A percentile compares a stretch with the other conserved stretches of the same genome.
Conservation (phyloP, 2,113 vertebrate species). For the Pleuronectes platessa region DNA sequence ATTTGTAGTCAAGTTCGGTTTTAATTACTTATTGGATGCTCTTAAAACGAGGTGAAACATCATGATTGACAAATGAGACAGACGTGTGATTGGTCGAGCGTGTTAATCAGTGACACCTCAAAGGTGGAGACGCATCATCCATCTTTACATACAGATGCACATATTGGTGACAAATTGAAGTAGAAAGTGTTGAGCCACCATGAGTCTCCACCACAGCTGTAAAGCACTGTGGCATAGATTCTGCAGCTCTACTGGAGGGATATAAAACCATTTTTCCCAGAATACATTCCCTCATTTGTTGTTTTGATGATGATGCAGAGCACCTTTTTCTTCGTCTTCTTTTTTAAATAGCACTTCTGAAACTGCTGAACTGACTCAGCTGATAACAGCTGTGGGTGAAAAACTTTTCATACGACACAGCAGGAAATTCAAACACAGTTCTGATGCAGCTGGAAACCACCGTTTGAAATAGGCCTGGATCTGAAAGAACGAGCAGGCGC, state of each 20-base stretch:
- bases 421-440: not conserved
- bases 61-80: too few relatives aligned
- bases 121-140: not conserved
- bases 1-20: too few relatives aligned
- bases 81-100: too few relatives aligned
- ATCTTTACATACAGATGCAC: not conserved
- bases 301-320: not conserved
- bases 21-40: too few relatives aligned
- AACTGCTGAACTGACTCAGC: not conserved
- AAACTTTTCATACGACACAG: not conserved
- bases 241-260: not conserved
- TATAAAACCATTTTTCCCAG: not conserved
- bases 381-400: not conserved
- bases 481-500: not conserved
- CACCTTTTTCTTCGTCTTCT: not conserved
- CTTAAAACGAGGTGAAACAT: too few relatives aligned
- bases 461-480: not conserved
- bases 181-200: not conserved
- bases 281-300: not conserved
- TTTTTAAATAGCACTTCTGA: not conserved
- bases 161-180: not conserved
- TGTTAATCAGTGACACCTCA: too few relatives aligned
- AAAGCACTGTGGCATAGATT: not conserved
- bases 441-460: not conserved
- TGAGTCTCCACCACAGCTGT: not conserved